Base-by-base conservation (phyloP, 2,888 invertebrate species). In the Aelia acuminata region DNA sequence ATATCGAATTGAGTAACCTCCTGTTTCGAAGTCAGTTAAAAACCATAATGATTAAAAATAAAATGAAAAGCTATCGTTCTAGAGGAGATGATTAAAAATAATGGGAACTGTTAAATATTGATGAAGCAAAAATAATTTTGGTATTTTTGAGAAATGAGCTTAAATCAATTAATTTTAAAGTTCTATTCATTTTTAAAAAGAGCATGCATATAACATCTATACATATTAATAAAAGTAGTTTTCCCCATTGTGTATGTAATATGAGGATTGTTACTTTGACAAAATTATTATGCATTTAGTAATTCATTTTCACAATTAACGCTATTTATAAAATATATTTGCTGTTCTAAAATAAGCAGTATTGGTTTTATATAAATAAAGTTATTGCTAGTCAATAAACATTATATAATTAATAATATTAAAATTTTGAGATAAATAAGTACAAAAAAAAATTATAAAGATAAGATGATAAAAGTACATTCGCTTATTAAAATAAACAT, bases 121-220 rank as follows among this genome's bases (percentile, higher is more conserved):
- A 50, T 10, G 53, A 8, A 43, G 26, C n/a, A 53, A 26, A 11
- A 11, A 53, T 10, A 26, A 26, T 26, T 26, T 31, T 26, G 31
- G 31, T 70, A 35, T 70, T 70, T 70, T 70, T 20, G 63, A 70
- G 63, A 70, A 70, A 31, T 70, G 20, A 35, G 18, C 63, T 70
- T 70, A 35, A 31, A 35, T 70, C 35, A 70, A n/a, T 70, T 13
- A 57, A 70, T 35, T 31, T 31, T 70, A 18, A 70, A 3, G 7
- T 15, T 20, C 4, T 13, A 57, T 26, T 57, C 26, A 26, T 26
- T 57, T 57, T 13, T 18, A 70, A 11, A 70, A 70, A 35, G 18
- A 31, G 35, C 20, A 35, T 70, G 0, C 22, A 53, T 53, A 53
- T 53, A 22, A 35, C 18, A 35, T 35, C 31, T 35, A 70, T 18